Evolutionary conservation across 1,140 invertebrate genomes (phyloP), one percentile per base, ranked within the genome.

Genomic region (Drosophila sucinea): DNA sequence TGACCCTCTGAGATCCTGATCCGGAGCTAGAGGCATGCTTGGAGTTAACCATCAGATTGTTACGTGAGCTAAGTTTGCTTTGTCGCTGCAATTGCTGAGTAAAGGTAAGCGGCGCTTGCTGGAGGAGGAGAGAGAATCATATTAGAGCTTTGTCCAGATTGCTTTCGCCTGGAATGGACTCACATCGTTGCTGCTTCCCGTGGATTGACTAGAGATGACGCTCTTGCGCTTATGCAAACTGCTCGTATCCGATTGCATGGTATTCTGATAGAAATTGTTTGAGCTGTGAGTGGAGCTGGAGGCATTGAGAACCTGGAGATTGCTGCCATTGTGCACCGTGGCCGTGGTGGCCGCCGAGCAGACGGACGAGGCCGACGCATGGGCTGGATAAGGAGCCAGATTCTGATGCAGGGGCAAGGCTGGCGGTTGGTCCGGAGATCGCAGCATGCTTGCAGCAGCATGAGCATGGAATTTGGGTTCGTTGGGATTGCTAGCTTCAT

Each of bases 1-100:
- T 67, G 11, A 74, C 69, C 35, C 80, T 79, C 64, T 89, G 84
- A 1, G 68, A 77, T 30, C 67, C 60, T n/a, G 73, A 77, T 3
- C 47, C 82, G 0, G 90, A 85, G 0, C 85, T 62, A 4, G 85
- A 86, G 35, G 80, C 79, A 79, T 94, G 94, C 78, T 94, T 92
- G 11, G 90, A 86, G 69, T 81, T 92, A 29, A 91, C 73, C 73
- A 92, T 86, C 40, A 92, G 85, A 79, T 91, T 92, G 62, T 92
- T 91, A 33, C 91, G 90, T 30, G 90, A 91, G 70, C 83, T 91
- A 0, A 92, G 80, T 60, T 91, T 91, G 56, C 84, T 91, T 62
- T 92, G 91, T 58, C 91, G 94, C 73, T 97, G 96, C 32, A 97
- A 90, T 92, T 96, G 96, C 91, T 96, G 96, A 1, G 96, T 96